These are phyloP conservation scores for Tubulanus polymorphus DNA, from an alignment of 2,888 invertebrate genomes.

Conservation along the genomic window DNA sequence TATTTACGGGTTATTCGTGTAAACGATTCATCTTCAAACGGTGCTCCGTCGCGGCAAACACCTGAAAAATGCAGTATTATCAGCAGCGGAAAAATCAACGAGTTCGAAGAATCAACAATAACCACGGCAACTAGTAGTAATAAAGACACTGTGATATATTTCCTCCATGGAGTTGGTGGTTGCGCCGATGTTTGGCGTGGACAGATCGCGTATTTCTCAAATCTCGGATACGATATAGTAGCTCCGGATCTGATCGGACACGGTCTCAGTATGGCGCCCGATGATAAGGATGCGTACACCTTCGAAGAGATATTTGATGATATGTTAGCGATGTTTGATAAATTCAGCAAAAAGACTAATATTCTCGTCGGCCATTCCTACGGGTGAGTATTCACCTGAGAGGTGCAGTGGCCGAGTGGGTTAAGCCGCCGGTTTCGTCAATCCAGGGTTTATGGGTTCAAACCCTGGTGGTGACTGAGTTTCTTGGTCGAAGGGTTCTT, in stretches of 20 bases:
- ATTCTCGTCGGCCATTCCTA: conserved; percentile 67
- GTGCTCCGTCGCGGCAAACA: too few relatives aligned
- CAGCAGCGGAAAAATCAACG: too few relatives aligned
- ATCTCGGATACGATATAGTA: conserved; percentile 61
- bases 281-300: conserved; percentile 58
- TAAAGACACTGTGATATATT: conserved; percentile 54
- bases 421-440: too few relatives aligned
- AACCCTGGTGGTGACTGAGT: too few relatives aligned
- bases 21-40: too few relatives aligned
- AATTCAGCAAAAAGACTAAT: conserved; percentile 61
- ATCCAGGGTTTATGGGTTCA: too few relatives aligned
- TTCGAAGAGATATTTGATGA: conserved; percentile 63
- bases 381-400: conserved; percentile 57
- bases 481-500: too few relatives aligned
- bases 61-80: too few relatives aligned
- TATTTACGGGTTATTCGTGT: too few relatives aligned
- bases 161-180: conserved; percentile 67
- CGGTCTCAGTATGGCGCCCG: conserved; percentile 64
- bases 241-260: conserved; percentile 68
- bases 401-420: too few relatives aligned
- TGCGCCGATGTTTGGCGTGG: conserved; percentile 64
- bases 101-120: too few relatives aligned
- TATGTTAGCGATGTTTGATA: conserved; percentile 61
- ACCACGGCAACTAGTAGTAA: too few relatives aligned
- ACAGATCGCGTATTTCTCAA: conserved; percentile 61